Percentiles rank a stretch among this genome's conserved stretches.
Conservation (phyloP, 2,888 invertebrate genomes). For the Hydrotaea cyrtoneurina region DNA sequence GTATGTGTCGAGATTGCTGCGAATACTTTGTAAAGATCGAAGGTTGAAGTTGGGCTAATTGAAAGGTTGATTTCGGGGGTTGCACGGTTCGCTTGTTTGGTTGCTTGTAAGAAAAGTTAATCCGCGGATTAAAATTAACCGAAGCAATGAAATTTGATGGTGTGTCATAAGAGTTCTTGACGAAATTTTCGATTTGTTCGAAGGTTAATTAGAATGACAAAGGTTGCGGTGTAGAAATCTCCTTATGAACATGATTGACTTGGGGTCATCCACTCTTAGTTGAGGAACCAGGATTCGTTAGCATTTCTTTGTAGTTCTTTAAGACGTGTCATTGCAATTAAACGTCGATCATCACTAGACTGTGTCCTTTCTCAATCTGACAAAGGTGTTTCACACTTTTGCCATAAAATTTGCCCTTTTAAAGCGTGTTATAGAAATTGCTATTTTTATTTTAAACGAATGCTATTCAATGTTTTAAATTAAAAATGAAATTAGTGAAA, state of each 20-base stretch:
- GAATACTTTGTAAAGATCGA: conserved; percentile 20
- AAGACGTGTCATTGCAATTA: neutral
- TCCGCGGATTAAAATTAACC: conserved; percentile 41
- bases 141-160: conserved; percentile 68
- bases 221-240: conserved; percentile 59
- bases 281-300: neutral
- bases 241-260: neutral
- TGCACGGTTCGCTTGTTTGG: conserved; percentile 2
- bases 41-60: conserved; percentile 57
- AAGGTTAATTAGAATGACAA: conserved; percentile 68
- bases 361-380: neutral
- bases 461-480: neutral
- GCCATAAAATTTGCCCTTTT: too few relatives aligned
- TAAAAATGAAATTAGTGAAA: neutral
- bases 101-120: conserved; percentile 44
- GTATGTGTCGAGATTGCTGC: neutral
- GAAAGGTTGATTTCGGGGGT: conserved; percentile 33
- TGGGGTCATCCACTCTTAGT: neutral
- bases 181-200: conserved; percentile 9
- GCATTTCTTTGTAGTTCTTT: neutral
- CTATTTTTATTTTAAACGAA: neutral
- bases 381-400: neutral
- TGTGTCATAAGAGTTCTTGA: conserved; percentile 63
- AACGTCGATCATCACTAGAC: conserved; percentile 4
- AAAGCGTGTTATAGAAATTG: neutral